Conservation (phyloP, 2,888 invertebrate genomes). For the Nomada goodeniana region DNA sequence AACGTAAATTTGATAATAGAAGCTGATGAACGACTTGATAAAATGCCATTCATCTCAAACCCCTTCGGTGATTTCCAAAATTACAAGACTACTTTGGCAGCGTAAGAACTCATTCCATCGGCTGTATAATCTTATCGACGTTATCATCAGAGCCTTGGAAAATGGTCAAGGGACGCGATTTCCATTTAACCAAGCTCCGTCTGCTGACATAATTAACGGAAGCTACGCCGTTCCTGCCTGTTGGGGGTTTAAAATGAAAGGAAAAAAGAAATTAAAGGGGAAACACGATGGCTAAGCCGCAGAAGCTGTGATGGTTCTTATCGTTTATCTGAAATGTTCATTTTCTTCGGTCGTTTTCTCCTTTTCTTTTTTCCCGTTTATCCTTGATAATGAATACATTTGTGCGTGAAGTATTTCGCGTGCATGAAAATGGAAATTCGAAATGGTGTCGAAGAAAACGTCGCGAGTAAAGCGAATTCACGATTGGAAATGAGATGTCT, state of each 20-base stretch:
- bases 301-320: slow-evolving; percentile 35
- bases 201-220: slow-evolving; percentile 77
- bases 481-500: too few species aligned
- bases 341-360: slow-evolving; percentile 43
- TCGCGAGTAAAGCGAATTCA: too few species aligned
- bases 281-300: slow-evolving; percentile 67
- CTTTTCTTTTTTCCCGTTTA: slow-evolving; percentile 34
- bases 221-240: slow-evolving; percentile 51
- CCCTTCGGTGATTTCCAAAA: slow-evolving; percentile 30
- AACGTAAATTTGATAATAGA: not conserved
- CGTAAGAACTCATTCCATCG: slow-evolving; percentile 33
- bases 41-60: not conserved
- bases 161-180: slow-evolving; percentile 62
- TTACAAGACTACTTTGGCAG: slow-evolving; percentile 15
- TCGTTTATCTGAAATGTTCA: slow-evolving; percentile 51
- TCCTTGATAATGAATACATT: slow-evolving; percentile 25
- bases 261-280: slow-evolving; percentile 28
- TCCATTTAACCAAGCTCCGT: slow-evolving; percentile 71
- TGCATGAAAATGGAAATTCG: too few species aligned
- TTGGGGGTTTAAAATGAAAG: slow-evolving; percentile 56
- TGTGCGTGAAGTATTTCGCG: too few species aligned
- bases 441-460: too few species aligned
- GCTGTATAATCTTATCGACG: slow-evolving; percentile 55
- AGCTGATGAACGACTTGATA: not conserved
- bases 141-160: slow-evolving; percentile 64